Percentiles rank a stretch among this genome's conserved stretches.
Evolutionary conservation across 1,140 invertebrate genomes (phyloP).

Genomic region (Drosophila carrolli): DNA sequence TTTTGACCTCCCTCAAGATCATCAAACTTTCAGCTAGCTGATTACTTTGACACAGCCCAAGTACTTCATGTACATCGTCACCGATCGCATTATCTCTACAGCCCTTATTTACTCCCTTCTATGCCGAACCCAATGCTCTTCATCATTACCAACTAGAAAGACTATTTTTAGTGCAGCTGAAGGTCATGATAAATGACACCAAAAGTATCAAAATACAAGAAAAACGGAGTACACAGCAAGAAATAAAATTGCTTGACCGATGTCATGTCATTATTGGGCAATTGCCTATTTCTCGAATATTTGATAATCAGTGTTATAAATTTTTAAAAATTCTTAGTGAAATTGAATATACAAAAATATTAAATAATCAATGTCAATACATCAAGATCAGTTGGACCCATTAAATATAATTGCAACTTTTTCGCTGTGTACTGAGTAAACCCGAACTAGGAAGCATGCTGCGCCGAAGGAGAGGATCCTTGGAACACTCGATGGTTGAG

Average conservation of each 20-base stretch:
- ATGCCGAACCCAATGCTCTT: constrained; percentile 15
- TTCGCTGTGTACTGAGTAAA: constrained; percentile 10
- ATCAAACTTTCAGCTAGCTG: constrained; percentile 47
- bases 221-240: constrained; percentile 22
- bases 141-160: constrained; percentile 34
- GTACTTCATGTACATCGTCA: constrained; percentile 54
- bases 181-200: constrained; percentile 81
- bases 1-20: constrained; percentile 39
- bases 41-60: constrained; percentile 30
- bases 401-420: background rate
- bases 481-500: constrained; percentile 53
- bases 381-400: too few relatives aligned
- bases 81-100: constrained; percentile 48
- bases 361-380: too few relatives aligned
- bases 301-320: too few relatives aligned
- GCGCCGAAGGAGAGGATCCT: constrained; percentile 48
- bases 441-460: constrained; percentile 22
- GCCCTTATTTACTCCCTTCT: constrained; percentile 46
- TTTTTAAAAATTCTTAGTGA: too few relatives aligned
- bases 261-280: too few relatives aligned
- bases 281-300: too few relatives aligned
- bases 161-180: constrained; percentile 64
- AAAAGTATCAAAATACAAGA: constrained; percentile 74
- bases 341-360: too few relatives aligned
- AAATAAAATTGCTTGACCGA: background rate